Conservation (phyloP, 64 coral and sea anemone genomes). For the Catalaphyllia jardinei region DNA sequence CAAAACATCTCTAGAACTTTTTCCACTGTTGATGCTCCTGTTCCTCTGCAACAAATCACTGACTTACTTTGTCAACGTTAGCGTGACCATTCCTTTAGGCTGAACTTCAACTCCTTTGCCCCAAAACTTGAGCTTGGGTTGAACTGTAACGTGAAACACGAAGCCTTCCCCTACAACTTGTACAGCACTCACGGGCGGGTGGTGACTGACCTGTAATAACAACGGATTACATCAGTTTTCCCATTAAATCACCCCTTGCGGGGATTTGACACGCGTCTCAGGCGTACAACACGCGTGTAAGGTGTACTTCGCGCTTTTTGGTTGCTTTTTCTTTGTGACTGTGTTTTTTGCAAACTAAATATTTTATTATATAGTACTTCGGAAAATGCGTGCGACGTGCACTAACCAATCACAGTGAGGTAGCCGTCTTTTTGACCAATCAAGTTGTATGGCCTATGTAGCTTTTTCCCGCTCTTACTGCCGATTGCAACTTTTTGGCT, state of each 20-base stretch:
- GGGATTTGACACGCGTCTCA: background rate
- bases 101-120: constrained; percentile 97
- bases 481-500: background rate
- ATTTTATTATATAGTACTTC: too few relatives aligned
- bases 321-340: background rate
- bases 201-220: constrained; percentile 86
- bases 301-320: background rate
- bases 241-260: background rate
- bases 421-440: too few relatives aligned
- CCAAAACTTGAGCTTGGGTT: constrained; percentile 98
- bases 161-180: constrained; percentile 84
- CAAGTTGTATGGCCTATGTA: background rate
- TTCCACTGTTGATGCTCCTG: too few relatives aligned
- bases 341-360: background rate
- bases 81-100: constrained; percentile 95
- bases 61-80: constrained; percentile 93
- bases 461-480: background rate
- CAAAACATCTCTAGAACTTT: too few relatives aligned
- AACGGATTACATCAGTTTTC: background rate
- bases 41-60: background rate
- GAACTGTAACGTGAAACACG: constrained; percentile 95
- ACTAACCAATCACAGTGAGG: too few relatives aligned
- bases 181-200: constrained; percentile 92
- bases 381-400: too few relatives aligned
- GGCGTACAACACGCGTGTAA: background rate